These are phyloP conservation scores for Mirza zaza DNA, from an alignment of 2,113 vertebrate genomes.

Conservation along the genomic window DNA sequence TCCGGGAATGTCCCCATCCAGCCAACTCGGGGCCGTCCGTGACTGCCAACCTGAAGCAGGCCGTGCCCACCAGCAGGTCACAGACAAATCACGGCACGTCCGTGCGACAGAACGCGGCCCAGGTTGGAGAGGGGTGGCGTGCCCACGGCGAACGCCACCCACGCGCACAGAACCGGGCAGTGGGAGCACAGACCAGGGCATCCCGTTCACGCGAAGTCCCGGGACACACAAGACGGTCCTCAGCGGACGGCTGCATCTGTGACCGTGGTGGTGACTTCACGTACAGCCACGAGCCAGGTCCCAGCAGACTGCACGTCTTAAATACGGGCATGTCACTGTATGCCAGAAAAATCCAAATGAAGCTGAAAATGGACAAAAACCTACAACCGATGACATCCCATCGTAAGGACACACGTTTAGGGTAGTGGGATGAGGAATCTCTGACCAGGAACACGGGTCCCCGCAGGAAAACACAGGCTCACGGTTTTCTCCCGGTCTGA, in stretches of 20 bases:
- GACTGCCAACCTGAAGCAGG: background rate
- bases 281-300: background rate
- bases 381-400: background rate
- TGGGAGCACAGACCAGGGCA: too few relatives aligned
- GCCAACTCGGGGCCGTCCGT: background rate
- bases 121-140: too few relatives aligned
- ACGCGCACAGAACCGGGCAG: background rate
- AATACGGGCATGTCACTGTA: background rate
- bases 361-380: background rate
- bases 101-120: fast-evolving
- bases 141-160: too few relatives aligned
- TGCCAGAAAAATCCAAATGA: background rate
- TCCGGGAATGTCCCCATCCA: background rate
- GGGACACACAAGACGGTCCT: too few relatives aligned
- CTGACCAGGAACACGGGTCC: background rate
- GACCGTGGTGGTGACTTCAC: fast-evolving
- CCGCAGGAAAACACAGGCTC: fast-evolving
- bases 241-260: background rate
- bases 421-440: background rate
- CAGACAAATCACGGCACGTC: fast-evolving
- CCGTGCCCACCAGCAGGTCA: background rate
- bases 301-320: background rate
- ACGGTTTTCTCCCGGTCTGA: background rate
- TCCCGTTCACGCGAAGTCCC: too few relatives aligned
- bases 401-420: background rate